Conservation (phyloP, 2,797 vertebrate species). For the Leuciscus waleckii region DNA sequence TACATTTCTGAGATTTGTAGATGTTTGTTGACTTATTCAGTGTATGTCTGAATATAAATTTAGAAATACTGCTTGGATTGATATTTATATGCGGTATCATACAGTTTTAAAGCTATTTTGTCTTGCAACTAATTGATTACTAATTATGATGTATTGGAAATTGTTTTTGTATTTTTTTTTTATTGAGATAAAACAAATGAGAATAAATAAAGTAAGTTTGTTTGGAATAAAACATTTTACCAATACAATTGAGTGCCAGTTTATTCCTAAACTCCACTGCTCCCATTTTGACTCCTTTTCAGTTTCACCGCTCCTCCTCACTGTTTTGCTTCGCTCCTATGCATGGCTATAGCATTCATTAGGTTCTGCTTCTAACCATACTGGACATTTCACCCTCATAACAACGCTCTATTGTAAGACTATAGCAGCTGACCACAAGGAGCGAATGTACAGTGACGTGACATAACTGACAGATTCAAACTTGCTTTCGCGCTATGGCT, state of each 20-base stretch:
- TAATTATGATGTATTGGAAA: slow-evolving; percentile 82
- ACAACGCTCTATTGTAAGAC: not conserved
- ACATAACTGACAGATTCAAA: too few relatives aligned
- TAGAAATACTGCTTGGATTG: slow-evolving; percentile 76
- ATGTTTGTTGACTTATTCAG: slow-evolving; percentile 80
- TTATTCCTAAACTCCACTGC: slow-evolving; percentile 67
- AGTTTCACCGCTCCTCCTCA: slow-evolving; percentile 45
- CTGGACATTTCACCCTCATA: slow-evolving; percentile 30
- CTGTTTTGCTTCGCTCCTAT: slow-evolving; percentile 63
- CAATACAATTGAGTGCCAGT: slow-evolving; percentile 77
- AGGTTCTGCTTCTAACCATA: slow-evolving; percentile 28
- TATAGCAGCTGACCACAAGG: not conserved
- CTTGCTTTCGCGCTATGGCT: too few relatives aligned
- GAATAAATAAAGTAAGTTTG: slow-evolving; percentile 73
- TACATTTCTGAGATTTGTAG: slow-evolving; percentile 71
- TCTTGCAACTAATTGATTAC: slow-evolving; percentile 83
- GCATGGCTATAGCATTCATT: slow-evolving; percentile 57
- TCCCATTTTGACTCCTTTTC: slow-evolving; percentile 58
- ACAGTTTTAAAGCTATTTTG: slow-evolving; percentile 70
- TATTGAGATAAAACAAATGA: slow-evolving; percentile 83
- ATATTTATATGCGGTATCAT: slow-evolving; percentile 73
- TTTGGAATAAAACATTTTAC: slow-evolving; percentile 91
- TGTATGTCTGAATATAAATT: slow-evolving; percentile 78
- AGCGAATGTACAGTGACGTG: too few relatives aligned
- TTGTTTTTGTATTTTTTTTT: slow-evolving; percentile 83